phyloP scores from a whole-genome alignment of 2,797 vertebrate genomes.

The Synanceia verrucosa region DNA sequence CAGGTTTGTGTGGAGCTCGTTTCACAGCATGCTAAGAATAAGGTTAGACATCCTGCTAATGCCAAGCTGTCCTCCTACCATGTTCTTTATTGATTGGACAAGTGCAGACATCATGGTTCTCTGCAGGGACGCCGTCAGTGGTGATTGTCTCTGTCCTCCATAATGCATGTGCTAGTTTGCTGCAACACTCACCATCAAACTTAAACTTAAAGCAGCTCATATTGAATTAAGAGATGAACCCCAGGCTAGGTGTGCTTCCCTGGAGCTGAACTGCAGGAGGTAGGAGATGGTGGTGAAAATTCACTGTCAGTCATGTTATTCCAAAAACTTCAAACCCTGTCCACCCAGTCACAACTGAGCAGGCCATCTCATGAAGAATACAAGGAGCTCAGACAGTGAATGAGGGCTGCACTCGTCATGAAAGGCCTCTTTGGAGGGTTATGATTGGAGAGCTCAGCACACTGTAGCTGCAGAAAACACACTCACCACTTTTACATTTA shows the following conservation, averaged over 20 bases:
- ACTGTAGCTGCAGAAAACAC: background rate
- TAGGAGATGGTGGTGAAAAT: background rate
- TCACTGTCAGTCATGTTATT: background rate
- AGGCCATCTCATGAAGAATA: background rate
- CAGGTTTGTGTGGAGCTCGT: background rate
- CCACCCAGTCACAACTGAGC: background rate
- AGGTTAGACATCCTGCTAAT: constrained; percentile 31
- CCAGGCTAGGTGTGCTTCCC: background rate
- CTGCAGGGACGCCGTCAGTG: constrained; percentile 15
- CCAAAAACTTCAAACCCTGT: background rate
- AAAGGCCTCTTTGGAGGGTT: background rate
- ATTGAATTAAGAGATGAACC: constrained; percentile 23
- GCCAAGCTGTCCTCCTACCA: constrained; percentile 12
- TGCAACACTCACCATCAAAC: background rate
- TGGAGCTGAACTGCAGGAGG: background rate
- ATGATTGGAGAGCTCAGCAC: background rate
- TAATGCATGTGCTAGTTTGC: constrained; percentile 15
- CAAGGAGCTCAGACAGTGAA: background rate
- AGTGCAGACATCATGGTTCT: constrained; percentile 21
- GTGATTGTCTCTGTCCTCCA: constrained; percentile 4
- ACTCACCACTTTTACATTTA: background rate
- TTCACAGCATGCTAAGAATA: constrained; percentile 27
- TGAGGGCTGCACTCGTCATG: background rate
- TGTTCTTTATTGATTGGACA: constrained; percentile 43
- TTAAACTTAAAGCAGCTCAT: background rate